phyloP scores from a whole-genome alignment of 2,888 invertebrate species.

The Dryobotodes eremita region DNA sequence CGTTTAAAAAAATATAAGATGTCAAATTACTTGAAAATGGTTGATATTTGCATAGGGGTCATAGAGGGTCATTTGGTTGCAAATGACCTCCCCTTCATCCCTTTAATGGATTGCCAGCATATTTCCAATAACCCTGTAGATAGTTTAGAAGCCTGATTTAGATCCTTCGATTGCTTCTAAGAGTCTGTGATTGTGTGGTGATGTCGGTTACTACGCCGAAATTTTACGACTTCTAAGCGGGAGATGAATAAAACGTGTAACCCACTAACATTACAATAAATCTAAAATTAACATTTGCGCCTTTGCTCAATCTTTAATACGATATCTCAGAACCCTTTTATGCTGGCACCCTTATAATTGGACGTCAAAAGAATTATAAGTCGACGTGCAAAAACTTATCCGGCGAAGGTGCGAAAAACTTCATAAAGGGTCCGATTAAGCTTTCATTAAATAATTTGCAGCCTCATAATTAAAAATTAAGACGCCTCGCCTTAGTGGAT shows the following conservation, averaged over 20 bases:
- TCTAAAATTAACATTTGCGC: slow-evolving; percentile 41
- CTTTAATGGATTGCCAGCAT: too few species aligned
- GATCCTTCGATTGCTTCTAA: slow-evolving; percentile 10
- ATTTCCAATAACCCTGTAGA: not conserved
- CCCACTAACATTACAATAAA: slow-evolving; percentile 35
- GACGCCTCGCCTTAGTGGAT: slow-evolving; percentile 76
- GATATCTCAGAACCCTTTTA: slow-evolving; percentile 51
- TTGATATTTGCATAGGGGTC: too few species aligned
- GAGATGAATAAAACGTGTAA: slow-evolving; percentile 50
- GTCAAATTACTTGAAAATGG: too few species aligned
- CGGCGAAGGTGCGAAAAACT: slow-evolving; percentile 81
- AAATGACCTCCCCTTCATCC: too few species aligned
- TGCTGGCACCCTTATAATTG: slow-evolving; percentile 67
- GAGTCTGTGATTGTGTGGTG: not conserved
- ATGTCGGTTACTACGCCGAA: slow-evolving; percentile 31
- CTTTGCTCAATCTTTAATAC: slow-evolving; percentile 41
- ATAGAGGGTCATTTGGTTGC: too few species aligned
- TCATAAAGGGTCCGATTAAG: slow-evolving; percentile 79
- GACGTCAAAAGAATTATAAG: slow-evolving; percentile 63
- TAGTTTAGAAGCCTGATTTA: slow-evolving; percentile 4
- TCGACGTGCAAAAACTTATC: slow-evolving; percentile 76
- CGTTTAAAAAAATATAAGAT: too few species aligned
- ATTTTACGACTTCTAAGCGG: slow-evolving; percentile 64
- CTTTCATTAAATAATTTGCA: slow-evolving; percentile 77
- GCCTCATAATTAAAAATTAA: slow-evolving; percentile 87